Base-by-base conservation (phyloP, 2,797 vertebrate species). In the Myiotriccus ornatus region DNA sequence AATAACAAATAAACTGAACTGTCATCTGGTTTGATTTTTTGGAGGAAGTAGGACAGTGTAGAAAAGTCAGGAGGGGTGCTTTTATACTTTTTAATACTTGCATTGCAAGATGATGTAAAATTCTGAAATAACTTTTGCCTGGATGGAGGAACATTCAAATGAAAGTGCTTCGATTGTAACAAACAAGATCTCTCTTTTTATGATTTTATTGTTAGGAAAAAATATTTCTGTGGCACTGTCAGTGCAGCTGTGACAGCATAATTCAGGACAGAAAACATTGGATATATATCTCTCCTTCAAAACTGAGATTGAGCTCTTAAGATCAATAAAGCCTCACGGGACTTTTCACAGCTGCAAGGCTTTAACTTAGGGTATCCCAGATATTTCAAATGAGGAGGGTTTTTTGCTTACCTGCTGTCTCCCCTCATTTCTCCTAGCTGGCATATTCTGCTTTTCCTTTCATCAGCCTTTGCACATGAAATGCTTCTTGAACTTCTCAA, bases 1-100 rank as follows among this genome's bases (percentile, higher is more conserved):
- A 78, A 62, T 60, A 79, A 74, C 43, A 94, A 93, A 83, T 64
- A 91, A 88, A 81, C 63, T 0, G 0, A 93, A 77, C 56, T 67
- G 47, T 76, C 90, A 93, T 96, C 92, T 96, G 91, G 52, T 89
- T 96, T 87, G 53, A 43, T 67, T 89, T 91, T 96, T 95, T 89
- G 3, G 21, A 91, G 87, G 84, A 95, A 92, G 56, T 39, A 15
- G n/a, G 80, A 78, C 9, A 2, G 49, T 63, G 74, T 35, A 71
- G 82, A 52, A 71, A 67, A 87, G 37, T 85, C 68, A 74, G 87
- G 69, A 91, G 87, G 84, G 62, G 34, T 92, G 49, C 75, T 93
- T 83, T 68, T 22, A 65, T 35, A n/a, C 4, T 49, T 84, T 89
- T 73, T 70, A 79, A 67, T 59, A 49, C 43, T 69, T 3, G 1